Conservation (phyloP, 1,140 invertebrate genomes). For the Heliconius hewitsoni region DNA sequence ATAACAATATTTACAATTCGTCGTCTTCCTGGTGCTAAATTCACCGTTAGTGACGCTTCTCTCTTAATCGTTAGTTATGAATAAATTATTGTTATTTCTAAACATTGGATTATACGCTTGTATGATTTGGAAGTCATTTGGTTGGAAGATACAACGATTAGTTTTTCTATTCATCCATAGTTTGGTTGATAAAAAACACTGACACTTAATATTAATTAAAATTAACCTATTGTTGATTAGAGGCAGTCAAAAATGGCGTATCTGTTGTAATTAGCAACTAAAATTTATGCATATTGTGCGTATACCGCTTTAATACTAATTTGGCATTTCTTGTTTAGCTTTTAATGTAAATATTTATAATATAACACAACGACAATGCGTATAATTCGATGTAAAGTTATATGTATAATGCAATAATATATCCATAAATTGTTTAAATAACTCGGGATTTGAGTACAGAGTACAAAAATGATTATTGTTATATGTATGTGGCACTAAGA, state of each 20-base stretch:
- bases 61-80: slow-evolving; percentile 29
- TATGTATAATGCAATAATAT: slow-evolving; percentile 34
- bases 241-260: slow-evolving; percentile 5
- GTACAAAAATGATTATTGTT: slow-evolving; percentile 62
- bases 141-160: neutral
- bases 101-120: slow-evolving; percentile 23
- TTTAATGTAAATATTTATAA: slow-evolving; percentile 5
- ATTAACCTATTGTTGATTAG: slow-evolving; percentile 6
- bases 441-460: slow-evolving; percentile 45
- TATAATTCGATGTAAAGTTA: slow-evolving; percentile 14
- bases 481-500: slow-evolving; percentile 49
- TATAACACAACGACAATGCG: slow-evolving; percentile 8
- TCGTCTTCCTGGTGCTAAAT: slow-evolving; percentile 25
- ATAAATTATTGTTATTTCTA: slow-evolving; percentile 40
- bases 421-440: slow-evolving; percentile 44
- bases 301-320: slow-evolving; percentile 7
- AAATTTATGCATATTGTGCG: neutral
- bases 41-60: slow-evolving; percentile 26
- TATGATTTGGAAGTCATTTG: neutral
- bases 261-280: slow-evolving; percentile 2
- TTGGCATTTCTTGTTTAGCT: slow-evolving; percentile 1
- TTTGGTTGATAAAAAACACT: neutral
- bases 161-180: neutral
- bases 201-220: slow-evolving; percentile 3
- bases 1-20: slow-evolving; percentile 72